phyloP scores from a whole-genome alignment of 2,797 vertebrate species.

The Chelmon rostratus region DNA sequence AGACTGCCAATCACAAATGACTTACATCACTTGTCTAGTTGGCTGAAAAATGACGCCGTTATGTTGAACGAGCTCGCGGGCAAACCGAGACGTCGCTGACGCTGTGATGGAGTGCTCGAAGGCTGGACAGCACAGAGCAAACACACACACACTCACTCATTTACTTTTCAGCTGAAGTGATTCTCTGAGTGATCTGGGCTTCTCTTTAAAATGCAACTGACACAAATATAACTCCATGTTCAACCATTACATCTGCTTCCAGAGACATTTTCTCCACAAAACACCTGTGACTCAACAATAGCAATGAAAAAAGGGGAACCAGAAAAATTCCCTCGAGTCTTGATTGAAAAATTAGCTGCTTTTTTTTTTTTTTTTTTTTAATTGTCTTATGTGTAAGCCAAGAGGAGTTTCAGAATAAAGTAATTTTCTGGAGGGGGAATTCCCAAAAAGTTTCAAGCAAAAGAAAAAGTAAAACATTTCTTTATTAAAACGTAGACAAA shows the following conservation, averaged over 20 bases:
- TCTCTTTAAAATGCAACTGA: background rate
- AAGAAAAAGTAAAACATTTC: constrained; percentile 54
- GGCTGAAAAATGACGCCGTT: background rate
- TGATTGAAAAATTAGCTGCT: constrained; percentile 44
- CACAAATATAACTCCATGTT: constrained; percentile 6
- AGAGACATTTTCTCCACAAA: constrained; percentile 26
- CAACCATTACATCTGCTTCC: constrained; percentile 23
- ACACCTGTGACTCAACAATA: constrained; percentile 9
- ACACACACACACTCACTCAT: no score
- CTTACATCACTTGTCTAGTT: background rate
- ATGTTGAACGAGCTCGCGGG: background rate
- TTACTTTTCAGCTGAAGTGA: background rate
- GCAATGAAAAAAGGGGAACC: background rate
- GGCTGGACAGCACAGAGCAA: background rate
- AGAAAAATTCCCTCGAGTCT: constrained; percentile 21
- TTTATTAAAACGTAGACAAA: constrained; percentile 64
- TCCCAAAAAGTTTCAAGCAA: constrained; percentile 47
- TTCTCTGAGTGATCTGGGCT: background rate
- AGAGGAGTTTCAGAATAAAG: constrained; percentile 32
- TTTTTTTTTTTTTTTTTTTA: no score
- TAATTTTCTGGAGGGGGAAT: constrained; percentile 3
- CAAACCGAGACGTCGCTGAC: background rate
- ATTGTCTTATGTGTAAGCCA: constrained; percentile 30
- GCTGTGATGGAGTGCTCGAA: no score
- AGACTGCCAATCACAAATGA: background rate